A percentile compares a stretch with the other conserved stretches of the same genome.
Conservation (phyloP, 2,797 vertebrate genomes). For the Poeciliopsis infans region DNA sequence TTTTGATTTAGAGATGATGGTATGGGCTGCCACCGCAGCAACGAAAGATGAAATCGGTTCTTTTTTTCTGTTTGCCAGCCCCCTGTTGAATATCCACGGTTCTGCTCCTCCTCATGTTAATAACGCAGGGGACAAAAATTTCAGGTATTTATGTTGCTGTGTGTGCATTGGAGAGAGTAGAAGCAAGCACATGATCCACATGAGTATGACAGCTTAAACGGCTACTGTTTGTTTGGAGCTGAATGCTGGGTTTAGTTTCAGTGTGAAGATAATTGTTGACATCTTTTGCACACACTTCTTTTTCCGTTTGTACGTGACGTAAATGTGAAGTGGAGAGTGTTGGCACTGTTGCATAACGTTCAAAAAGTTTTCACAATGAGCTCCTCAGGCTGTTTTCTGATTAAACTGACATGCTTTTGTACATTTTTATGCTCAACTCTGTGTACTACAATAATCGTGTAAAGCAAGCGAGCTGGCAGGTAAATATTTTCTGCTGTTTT, state of each 20-base stretch:
- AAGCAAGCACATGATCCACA: conserved; percentile 43
- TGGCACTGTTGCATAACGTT: conserved; percentile 35
- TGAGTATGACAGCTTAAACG: conserved; percentile 44
- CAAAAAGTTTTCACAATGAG: conserved; percentile 32
- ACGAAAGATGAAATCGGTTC: conserved; percentile 63
- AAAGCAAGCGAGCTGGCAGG: neutral
- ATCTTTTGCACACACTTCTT: conserved; percentile 23
- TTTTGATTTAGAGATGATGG: conserved; percentile 69
- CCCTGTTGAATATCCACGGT: conserved; percentile 27
- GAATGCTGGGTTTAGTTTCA: conserved; percentile 17
- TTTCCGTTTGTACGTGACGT: conserved; percentile 45
- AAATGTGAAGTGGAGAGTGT: conserved; percentile 37
- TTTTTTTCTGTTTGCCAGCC: conserved; percentile 25
- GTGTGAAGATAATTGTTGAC: conserved; percentile 27
- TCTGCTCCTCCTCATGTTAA: conserved; percentile 46
- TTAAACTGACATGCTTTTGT: conserved; percentile 22
- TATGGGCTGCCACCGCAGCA: conserved; percentile 54
- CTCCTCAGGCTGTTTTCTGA: conserved; percentile 25
- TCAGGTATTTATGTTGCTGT: conserved; percentile 49
- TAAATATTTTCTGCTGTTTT: neutral
- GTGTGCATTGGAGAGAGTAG: conserved; percentile 22
- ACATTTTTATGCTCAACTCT: conserved; percentile 5
- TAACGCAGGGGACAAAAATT: conserved; percentile 44
- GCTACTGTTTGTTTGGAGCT: conserved; percentile 33
- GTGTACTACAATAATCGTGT: neutral